Base-by-base conservation (phyloP, 2,113 vertebrate genomes). In the Vulpes vulpes region DNA sequence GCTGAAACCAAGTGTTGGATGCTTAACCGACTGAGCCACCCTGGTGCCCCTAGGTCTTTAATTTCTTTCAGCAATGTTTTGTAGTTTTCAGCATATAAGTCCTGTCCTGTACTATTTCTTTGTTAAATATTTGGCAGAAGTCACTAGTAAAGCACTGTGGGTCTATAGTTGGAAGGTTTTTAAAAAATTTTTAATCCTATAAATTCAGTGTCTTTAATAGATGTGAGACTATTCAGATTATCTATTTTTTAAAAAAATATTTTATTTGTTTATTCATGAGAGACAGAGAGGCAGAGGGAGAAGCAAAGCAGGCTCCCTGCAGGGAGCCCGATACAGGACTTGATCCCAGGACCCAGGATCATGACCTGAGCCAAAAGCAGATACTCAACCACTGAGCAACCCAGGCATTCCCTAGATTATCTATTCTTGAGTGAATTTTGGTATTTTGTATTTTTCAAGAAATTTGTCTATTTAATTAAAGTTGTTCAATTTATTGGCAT, bases 401-500 rank as follows among this genome's bases (percentile, higher is more conserved):
- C 43, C 43, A 43, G 43, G 43, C 5, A 43, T 43, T 43, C 43
- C 43, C 43, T 43, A 74, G 11, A 2, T 84, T 82, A 35, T 53
- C 49, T 74, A 51, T 53, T 53, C 38, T 67, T 64, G 57, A 38
- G 8, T 74, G 67, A 84, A 7, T 11, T 35, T 74, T 59, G 53
- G 35, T 57, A 80, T 60, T 88, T 84, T 94, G 74, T 80, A 16
- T 80, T 64, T 88, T 80, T 88, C 53, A 94, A 49, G 30, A 88
- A 80, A 88, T 69, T 80, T 87, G 20, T 27, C 51, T 87, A 7
- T 74, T 92, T 74, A 15, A 9, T 71, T 92, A 25, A 71, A 59
- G 59, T 71, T 35, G 59, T 71, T 35, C 20, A 25, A 55, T 88
- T 57, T 69, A 87, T 87, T 93, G 69, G 81, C 69, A 16, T 85